Percentiles rank a stretch among this genome's conserved stretches.
phyloP scores from a whole-genome alignment of 2,113 vertebrate species.

The Butastur rufipennis region DNA sequence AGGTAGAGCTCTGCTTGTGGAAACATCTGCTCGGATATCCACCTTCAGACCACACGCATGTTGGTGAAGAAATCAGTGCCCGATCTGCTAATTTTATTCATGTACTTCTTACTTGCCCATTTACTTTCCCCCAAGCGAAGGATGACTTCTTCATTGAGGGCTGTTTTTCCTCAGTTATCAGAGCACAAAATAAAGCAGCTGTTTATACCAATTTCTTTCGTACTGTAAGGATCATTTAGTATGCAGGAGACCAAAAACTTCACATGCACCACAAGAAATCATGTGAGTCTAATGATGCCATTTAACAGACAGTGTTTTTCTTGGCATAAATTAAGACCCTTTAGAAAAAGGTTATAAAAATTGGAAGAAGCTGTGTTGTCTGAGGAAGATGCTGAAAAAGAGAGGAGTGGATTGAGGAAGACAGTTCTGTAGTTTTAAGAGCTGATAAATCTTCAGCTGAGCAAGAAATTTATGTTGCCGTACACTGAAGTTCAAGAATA shows the following conservation, averaged over 20 bases:
- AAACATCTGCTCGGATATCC: background rate
- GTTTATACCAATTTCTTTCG: background rate
- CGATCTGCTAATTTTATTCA: background rate
- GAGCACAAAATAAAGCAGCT: slow-evolving; percentile 59
- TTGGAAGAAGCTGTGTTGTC: background rate
- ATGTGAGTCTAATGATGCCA: slow-evolving; percentile 45
- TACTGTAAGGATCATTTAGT: slow-evolving; percentile 41
- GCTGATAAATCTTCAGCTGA: background rate
- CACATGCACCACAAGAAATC: slow-evolving; percentile 1
- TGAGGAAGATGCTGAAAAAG: slow-evolving; percentile 8
- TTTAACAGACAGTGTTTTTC: slow-evolving; percentile 55
- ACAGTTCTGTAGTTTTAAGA: background rate
- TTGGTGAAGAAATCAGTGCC: background rate
- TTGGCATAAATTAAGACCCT: slow-evolving; percentile 46
- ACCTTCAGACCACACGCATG: background rate
- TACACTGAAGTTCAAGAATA: background rate
- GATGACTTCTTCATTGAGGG: background rate
- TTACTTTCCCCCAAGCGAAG: background rate
- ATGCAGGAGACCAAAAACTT: slow-evolving; percentile 26
- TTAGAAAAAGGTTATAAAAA: slow-evolving; percentile 49
- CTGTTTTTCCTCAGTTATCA: slow-evolving; percentile 34
- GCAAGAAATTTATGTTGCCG: background rate
- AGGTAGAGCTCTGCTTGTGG: background rate
- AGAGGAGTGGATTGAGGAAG: background rate
- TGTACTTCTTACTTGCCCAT: background rate